These are phyloP conservation scores for Daubentonia madagascariensis DNA, from an alignment of 2,113 vertebrate species.

Conservation along the genomic window DNA sequence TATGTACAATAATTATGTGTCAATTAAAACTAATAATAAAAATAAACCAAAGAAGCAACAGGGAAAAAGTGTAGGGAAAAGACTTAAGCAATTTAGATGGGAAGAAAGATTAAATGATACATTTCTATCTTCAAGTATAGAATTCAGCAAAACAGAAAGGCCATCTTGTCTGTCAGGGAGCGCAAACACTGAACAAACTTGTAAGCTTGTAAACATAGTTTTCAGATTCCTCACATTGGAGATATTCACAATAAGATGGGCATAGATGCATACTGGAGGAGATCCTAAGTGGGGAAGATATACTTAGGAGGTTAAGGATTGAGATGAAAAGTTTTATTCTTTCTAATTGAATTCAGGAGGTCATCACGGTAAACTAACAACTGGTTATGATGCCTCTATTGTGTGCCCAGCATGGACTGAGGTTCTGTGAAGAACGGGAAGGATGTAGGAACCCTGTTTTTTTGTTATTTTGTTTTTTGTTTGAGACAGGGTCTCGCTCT, in stretches of 20 bases:
- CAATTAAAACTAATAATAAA: not conserved
- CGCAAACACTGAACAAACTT: not conserved
- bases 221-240: not conserved
- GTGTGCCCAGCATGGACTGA: not conserved
- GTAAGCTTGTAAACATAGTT: not conserved
- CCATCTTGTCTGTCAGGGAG: not conserved
- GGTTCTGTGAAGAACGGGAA: not conserved
- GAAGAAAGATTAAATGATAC: not conserved
- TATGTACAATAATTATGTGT: not conserved
- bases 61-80: not conserved
- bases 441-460: not conserved
- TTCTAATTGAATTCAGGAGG: not conserved
- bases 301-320: not conserved
- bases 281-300: not conserved
- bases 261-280: not conserved
- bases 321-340: not conserved
- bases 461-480: no score
- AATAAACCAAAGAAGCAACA: not conserved
- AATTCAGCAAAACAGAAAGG: not conserved
- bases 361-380: not conserved
- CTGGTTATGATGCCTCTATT: not conserved
- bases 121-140: not conserved
- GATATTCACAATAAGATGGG: not conserved
- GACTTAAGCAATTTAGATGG: not conserved
- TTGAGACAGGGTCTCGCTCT: no score